Evolutionary conservation across 1,140 invertebrate species (phyloP).

Genomic region (Apis mellifera): DNA sequence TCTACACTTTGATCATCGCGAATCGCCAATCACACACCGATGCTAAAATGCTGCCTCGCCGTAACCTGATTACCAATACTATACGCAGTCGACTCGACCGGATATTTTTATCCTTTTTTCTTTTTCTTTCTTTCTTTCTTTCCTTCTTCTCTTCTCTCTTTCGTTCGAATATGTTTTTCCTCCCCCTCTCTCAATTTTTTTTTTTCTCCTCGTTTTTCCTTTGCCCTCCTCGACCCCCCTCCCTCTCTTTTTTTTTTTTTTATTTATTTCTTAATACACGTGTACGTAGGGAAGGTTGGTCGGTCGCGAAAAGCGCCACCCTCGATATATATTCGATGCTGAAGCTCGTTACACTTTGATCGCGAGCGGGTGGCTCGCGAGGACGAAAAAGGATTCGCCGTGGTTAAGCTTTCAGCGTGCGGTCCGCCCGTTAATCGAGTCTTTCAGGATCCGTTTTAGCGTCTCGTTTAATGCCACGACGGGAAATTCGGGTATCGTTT

Average conservation of each 20-base stretch:
- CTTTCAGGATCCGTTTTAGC: conserved; percentile 24
- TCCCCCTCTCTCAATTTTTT: background rate
- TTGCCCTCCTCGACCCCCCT: no score
- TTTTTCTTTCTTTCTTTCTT: background rate
- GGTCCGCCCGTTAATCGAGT: conserved; percentile 37
- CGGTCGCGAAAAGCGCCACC: conserved; percentile 21
- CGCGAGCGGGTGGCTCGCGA: background rate
- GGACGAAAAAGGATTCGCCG: conserved; percentile 22
- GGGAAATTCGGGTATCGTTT: background rate
- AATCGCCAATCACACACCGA: conserved; percentile 40
- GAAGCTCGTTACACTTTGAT: conserved; percentile 35
- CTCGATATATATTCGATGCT: conserved; percentile 10
- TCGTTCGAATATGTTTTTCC: background rate
- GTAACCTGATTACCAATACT: conserved; percentile 19
- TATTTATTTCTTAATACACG: conserved; percentile 18
- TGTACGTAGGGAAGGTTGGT: background rate
- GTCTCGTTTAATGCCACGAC: conserved; percentile 10
- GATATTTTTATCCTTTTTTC: background rate
- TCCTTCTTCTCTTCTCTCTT: background rate
- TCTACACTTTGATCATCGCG: conserved; percentile 57
- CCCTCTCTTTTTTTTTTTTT: background rate
- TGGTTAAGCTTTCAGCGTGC: conserved; percentile 35
- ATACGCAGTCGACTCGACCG: conserved; percentile 8
- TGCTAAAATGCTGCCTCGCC: conserved; percentile 26
- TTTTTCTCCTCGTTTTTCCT: background rate